Evolutionary conservation across 1,140 invertebrate species (phyloP).

Genomic region (Papilio polytes): DNA sequence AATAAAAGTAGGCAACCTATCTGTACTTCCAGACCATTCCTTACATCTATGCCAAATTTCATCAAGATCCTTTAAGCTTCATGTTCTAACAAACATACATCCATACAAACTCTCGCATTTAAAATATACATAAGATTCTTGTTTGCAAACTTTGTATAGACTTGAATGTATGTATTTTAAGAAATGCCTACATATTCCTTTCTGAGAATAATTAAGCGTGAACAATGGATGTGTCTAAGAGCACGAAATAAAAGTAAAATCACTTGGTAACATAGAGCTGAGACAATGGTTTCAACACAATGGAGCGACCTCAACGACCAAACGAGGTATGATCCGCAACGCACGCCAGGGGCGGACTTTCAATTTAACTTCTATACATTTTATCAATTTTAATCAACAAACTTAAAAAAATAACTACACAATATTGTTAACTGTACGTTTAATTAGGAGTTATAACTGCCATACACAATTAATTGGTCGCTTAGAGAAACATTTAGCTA

Average conservation of each 20-base stretch:
- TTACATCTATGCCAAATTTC: too few species aligned
- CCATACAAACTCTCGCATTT: too few species aligned
- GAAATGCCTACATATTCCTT: background rate
- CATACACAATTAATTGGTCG: too few species aligned
- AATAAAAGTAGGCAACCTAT: too few species aligned
- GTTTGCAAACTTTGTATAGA: background rate
- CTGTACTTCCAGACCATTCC: too few species aligned
- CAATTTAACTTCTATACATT: background rate
- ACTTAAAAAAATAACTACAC: too few species aligned
- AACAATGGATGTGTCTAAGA: constrained; percentile 23
- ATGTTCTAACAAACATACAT: too few species aligned
- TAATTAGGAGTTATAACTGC: too few species aligned
- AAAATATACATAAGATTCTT: too few species aligned
- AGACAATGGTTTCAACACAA: constrained; percentile 8
- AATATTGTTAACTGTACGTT: too few species aligned
- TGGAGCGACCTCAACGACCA: constrained; percentile 7
- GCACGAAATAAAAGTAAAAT: constrained; percentile 27
- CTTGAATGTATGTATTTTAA: background rate
- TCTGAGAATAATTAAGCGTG: constrained; percentile 27
- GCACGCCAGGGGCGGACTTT: background rate
- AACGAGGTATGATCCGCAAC: background rate
- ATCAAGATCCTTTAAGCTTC: too few species aligned
- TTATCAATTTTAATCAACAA: background rate
- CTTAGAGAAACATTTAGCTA: too few species aligned
- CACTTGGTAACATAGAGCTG: background rate